A percentile compares a stretch with the other conserved stretches of the same genome.
Evolutionary conservation across 1,140 invertebrate species (phyloP).

Genomic region (Eriosoma lanigerum): DNA sequence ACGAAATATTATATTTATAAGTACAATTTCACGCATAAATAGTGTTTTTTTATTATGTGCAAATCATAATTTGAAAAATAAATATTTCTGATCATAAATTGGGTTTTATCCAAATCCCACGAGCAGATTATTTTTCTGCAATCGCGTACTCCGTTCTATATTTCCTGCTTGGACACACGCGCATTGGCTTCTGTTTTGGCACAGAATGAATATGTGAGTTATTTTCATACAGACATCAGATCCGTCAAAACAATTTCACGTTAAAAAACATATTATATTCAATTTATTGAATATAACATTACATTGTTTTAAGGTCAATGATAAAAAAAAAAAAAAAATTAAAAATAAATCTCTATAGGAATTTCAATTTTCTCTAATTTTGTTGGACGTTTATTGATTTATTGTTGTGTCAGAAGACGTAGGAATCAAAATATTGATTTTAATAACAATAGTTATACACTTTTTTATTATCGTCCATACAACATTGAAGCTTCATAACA

Average conservation of each 20-base stretch:
- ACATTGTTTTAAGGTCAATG: too few relatives aligned
- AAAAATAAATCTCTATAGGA: too few relatives aligned
- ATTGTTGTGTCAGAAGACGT: too few relatives aligned
- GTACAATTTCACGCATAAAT: conserved; percentile 12
- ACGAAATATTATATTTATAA: too few relatives aligned
- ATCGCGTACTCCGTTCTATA: not conserved
- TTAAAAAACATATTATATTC: conserved; percentile 8
- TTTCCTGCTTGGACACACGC: not conserved
- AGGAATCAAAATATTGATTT: too few relatives aligned
- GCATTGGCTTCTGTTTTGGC: conserved; percentile 16
- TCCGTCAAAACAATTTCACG: not conserved
- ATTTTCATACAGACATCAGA: conserved; percentile 23
- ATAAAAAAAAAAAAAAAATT: too few relatives aligned
- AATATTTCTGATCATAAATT: conserved; percentile 24
- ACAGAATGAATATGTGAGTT: conserved; percentile 24
- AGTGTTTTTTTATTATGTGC: not conserved
- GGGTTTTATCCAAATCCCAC: conserved; percentile 33
- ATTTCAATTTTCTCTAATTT: too few relatives aligned
- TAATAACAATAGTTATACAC: too few relatives aligned
- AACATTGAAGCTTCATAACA: too few relatives aligned
- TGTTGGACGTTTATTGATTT: too few relatives aligned
- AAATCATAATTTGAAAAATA: conserved; percentile 34
- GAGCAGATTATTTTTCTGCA: not conserved
- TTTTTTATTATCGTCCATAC: too few relatives aligned
- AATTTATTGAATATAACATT: too few relatives aligned